Base-by-base conservation (phyloP, 2,113 vertebrate species). In the Pteronura brasiliensis region DNA sequence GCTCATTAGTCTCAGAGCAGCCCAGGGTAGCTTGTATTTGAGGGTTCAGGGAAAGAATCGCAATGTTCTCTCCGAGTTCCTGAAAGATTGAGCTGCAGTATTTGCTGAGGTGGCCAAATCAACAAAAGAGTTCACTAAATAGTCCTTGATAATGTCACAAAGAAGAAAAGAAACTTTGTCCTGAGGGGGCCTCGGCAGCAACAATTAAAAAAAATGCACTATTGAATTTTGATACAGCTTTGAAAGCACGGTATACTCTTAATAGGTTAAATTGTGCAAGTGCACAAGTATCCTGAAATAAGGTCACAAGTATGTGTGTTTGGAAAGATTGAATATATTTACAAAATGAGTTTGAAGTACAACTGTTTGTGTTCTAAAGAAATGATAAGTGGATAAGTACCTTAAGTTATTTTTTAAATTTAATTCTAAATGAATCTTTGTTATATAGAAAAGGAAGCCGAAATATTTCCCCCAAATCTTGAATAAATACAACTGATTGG, bases 341-440 rank as follows among this genome's bases (percentile, higher is more conserved):
- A 44, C 20, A 86, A 21, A 61, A 79, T 83, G 69, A 84, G 15
- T 42, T 36, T 61, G n/a, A 89, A 69, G 52, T 72, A 20, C 39
- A 44, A 65, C 39, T 27, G 47, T 59, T 95, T 90, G 44, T 42
- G 34, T 52, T 72, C 39, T 31, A 87, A 44, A 91, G 69, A 84
- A 89, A 61, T 74, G 11, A 92, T 27, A 65, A 76, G 47, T 88
- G 7, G 52, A 80, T 63, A 71, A 87, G 77, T 71, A 87, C 11
- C 7, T 20, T 61, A 83, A 71, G 34, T 77, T 89, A 39, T 74
- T 23, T 55, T 86, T 96, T 42, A 72, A 69, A 36, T 77, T 77
- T 81, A 94, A 85, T 90, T 95, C 86, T 87, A 88, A 96, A 77
- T 52, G 29, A 94, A 90, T 0, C 20, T 91, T 44, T 44, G 88